Percentiles rank a stretch among this genome's conserved stretches.
These are phyloP conservation scores for Daboia siamensis DNA, from an alignment of 2,113 vertebrate species.

Conservation along the genomic window DNA sequence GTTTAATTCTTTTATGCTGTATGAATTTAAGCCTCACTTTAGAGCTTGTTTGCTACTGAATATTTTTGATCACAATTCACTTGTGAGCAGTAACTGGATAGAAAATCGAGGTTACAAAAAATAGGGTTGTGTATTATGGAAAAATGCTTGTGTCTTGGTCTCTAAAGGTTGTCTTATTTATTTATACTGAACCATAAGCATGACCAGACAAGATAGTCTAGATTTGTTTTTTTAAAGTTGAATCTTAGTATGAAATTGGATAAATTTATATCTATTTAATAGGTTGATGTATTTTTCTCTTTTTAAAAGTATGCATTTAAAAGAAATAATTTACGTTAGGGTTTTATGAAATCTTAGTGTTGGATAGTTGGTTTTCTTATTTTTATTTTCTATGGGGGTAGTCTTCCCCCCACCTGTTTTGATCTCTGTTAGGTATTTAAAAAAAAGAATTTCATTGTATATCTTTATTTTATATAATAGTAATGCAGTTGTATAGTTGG, in stretches of 20 bases:
- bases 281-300: background rate
- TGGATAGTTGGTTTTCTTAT: background rate
- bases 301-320: background rate
- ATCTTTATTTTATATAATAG: too few relatives aligned
- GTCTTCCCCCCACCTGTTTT: background rate
- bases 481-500: too few relatives aligned
- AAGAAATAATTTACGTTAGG: background rate
- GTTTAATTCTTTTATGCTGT: background rate
- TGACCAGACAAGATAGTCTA: background rate
- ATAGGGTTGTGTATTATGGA: background rate
- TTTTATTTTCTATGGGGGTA: background rate
- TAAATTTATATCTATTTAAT: background rate
- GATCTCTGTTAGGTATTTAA: background rate
- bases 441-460: background rate
- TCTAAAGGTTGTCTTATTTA: background rate
- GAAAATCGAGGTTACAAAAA: background rate
- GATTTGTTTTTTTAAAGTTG: background rate
- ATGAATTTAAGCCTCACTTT: background rate
- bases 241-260: background rate
- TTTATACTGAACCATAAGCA: background rate
- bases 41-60: background rate
- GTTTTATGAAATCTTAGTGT: background rate
- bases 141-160: background rate
- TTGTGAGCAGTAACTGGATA: background rate
- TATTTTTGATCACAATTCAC: background rate